A percentile compares a stretch with the other conserved stretches of the same genome.
These are phyloP conservation scores for Phyto melanocephala DNA, from an alignment of 2,888 invertebrate genomes.

Conservation along the genomic window DNA sequence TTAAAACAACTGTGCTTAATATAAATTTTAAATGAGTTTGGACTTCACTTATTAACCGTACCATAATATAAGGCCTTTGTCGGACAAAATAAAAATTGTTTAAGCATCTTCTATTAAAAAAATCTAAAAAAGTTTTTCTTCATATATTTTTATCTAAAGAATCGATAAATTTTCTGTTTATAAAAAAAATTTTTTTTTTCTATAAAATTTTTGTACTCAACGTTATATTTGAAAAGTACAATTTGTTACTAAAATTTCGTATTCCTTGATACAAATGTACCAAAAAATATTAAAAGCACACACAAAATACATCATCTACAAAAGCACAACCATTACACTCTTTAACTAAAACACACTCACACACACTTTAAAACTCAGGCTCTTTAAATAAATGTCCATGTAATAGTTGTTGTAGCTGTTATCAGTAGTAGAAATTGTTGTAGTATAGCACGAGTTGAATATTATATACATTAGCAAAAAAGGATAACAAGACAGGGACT, in stretches of 20 bases:
- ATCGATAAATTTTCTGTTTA: too few species aligned
- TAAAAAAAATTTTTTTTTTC: too few species aligned
- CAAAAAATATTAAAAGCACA: not conserved
- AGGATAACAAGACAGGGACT: slow-evolving; percentile 58
- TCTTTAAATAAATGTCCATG: slow-evolving; percentile 43
- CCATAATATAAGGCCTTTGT: too few species aligned
- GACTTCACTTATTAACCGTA: too few species aligned
- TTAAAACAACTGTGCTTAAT: too few species aligned
- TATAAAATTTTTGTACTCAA: too few species aligned
- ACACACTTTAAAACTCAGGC: not conserved
- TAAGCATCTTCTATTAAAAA: too few species aligned
- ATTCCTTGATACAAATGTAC: not conserved
- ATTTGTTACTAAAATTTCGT: not conserved
- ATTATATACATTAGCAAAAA: slow-evolving; percentile 18
- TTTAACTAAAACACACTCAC: not conserved
- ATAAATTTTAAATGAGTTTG: too few species aligned
- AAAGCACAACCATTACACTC: slow-evolving; percentile 16
- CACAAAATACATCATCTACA: not conserved
- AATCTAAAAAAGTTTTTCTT: too few species aligned
- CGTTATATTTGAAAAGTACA: too few species aligned
- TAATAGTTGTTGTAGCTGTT: not conserved
- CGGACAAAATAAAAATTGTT: too few species aligned
- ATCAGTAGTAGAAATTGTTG: not conserved
- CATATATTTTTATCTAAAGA: too few species aligned
- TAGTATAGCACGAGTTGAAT: slow-evolving; percentile 25